Percentiles rank a stretch among this genome's conserved stretches.
These are phyloP conservation scores for Sturmia bella DNA, from an alignment of 2,888 invertebrate species.

Conservation along the genomic window DNA sequence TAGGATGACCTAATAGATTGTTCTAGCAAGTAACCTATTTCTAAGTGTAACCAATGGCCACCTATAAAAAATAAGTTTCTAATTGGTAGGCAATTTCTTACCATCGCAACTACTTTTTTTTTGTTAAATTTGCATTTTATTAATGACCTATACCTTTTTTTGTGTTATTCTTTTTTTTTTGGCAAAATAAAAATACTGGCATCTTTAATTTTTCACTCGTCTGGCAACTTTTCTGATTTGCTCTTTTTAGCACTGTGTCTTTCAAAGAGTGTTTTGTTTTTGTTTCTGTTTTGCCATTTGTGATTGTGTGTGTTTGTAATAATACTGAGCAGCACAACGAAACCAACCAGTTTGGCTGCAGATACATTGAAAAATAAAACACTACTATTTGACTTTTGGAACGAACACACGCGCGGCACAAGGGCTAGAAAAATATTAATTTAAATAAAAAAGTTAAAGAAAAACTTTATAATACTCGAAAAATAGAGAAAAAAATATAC, in stretches of 20 bases:
- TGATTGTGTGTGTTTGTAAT: conserved; percentile 37
- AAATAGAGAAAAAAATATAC: conserved; percentile 31
- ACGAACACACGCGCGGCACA: conserved; percentile 48
- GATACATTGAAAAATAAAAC: conserved; percentile 63
- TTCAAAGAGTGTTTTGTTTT: conserved; percentile 18
- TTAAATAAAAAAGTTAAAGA: conserved; percentile 42
- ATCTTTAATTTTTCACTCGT: background rate
- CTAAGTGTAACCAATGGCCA: too few relatives aligned
- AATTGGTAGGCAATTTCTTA: too few relatives aligned
- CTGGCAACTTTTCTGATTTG: conserved; percentile 28
- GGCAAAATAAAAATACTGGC: too few relatives aligned
- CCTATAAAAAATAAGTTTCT: too few relatives aligned
- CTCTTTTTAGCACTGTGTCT: conserved; percentile 18
- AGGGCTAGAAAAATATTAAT: conserved; percentile 47
- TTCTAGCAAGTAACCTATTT: too few relatives aligned
- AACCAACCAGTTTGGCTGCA: conserved; percentile 66
- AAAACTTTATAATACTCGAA: conserved; percentile 31
- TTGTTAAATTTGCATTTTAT: too few relatives aligned
- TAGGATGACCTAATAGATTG: too few relatives aligned
- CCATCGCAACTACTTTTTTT: too few relatives aligned
- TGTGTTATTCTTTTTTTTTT: too few relatives aligned
- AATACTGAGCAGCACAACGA: conserved; percentile 55
- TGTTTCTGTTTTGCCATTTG: conserved; percentile 32
- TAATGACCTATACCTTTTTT: too few relatives aligned
- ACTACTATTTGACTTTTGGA: conserved; percentile 62